Conservation (phyloP, 2,888 invertebrate species). For the Gasteruption jaculator region DNA sequence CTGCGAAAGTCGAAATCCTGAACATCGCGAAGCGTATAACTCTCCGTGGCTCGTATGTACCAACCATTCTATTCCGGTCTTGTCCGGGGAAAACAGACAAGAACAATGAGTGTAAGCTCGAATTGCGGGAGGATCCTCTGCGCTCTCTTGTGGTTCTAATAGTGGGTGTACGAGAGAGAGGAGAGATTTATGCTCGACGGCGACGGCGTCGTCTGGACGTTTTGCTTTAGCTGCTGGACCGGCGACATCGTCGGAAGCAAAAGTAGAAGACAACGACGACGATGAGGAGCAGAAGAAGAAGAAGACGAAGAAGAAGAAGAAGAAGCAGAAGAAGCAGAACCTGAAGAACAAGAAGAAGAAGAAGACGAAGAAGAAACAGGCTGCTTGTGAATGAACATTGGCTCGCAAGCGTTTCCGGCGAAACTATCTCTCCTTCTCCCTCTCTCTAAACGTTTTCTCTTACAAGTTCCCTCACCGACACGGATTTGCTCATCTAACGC, state of each 20-base stretch:
- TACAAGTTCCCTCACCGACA: too few species aligned
- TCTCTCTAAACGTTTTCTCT: too few species aligned
- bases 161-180: slow-evolving; percentile 34
- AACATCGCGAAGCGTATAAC: slow-evolving; percentile 15
- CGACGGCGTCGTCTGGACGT: slow-evolving; percentile 37
- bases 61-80: slow-evolving; percentile 47
- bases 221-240: slow-evolving; percentile 38
- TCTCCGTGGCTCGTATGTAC: slow-evolving; percentile 23
- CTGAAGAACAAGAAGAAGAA: slow-evolving; percentile 26
- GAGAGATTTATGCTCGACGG: slow-evolving; percentile 41
- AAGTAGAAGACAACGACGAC: slow-evolving; percentile 21
- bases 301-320: slow-evolving; percentile 13
- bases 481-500: slow-evolving; percentile 25
- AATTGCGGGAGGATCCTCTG: slow-evolving; percentile 31
- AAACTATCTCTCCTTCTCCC: slow-evolving; percentile 24
- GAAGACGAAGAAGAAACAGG: slow-evolving; percentile 29
- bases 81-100: slow-evolving; percentile 36
- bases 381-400: slow-evolving; percentile 50
- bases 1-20: slow-evolving; percentile 16
- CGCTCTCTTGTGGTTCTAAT: not conserved
- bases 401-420: slow-evolving; percentile 49
- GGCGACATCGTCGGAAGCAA: slow-evolving; percentile 25
- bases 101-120: slow-evolving; percentile 46
- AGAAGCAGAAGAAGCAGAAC: slow-evolving; percentile 18
- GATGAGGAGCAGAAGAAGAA: slow-evolving; percentile 10